phyloP scores from a whole-genome alignment of 2,113 vertebrate genomes.

The Anas platyrhynchos region DNA sequence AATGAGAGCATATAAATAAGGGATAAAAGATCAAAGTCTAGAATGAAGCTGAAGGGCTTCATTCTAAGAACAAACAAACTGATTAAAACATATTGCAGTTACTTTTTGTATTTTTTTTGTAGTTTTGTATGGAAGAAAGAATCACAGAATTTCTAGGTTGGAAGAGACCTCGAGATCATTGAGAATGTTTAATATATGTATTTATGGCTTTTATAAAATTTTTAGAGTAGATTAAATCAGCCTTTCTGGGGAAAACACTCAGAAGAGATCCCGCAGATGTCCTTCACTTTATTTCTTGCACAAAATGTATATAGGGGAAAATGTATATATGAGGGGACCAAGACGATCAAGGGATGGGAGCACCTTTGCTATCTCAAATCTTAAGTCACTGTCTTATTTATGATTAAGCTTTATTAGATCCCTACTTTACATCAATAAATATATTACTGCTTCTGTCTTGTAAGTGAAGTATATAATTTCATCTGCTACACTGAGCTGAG shows the following conservation, averaged over 20 bases:
- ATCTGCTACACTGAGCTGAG: no score
- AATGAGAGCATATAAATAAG: not conserved
- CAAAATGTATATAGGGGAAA: not conserved
- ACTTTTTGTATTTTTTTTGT: not conserved
- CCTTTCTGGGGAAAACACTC: not conserved
- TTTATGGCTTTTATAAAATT: not conserved
- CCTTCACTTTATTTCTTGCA: not conserved
- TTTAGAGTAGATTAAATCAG: not conserved
- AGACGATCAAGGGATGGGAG: not conserved
- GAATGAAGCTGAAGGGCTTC: not conserved
- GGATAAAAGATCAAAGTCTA: not conserved
- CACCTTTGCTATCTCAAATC: no score
- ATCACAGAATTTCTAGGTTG: no score
- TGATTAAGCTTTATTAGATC: no score
- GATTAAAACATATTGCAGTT: not conserved
- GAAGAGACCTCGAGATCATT: no score
- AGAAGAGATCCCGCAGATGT: not conserved
- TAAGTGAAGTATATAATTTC: no score
- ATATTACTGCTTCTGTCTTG: no score
- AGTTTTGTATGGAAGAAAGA: not conserved
- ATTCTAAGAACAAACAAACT: not conserved
- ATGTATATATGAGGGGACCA: not conserved
- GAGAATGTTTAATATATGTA: not conserved
- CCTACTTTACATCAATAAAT: no score
- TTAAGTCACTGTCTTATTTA: no score